These are phyloP conservation scores for Hypomecis atomaria DNA, from an alignment of 2,888 invertebrate species.

Conservation along the genomic window DNA sequence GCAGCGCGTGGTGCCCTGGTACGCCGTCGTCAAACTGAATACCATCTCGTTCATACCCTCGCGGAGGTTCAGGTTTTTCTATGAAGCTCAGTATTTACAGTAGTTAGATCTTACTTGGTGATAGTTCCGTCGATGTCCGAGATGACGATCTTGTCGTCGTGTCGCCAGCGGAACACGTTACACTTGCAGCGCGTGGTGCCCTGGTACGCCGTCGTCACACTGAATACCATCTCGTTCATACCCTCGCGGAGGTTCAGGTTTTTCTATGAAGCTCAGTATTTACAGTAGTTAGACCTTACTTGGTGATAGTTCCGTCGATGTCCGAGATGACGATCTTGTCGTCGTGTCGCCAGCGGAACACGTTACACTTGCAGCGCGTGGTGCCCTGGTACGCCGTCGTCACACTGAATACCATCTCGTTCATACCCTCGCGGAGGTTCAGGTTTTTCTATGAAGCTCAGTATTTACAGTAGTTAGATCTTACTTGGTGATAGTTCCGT, in stretches of 20 bases:
- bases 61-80: constrained; percentile 93
- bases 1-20: constrained; percentile 98
- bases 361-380: constrained; percentile 96
- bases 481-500: constrained; percentile 98
- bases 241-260: constrained; percentile 95
- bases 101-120: constrained; percentile 88
- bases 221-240: constrained; percentile 98
- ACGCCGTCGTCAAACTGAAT: constrained; percentile 99
- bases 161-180: constrained; percentile 98
- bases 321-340: constrained; percentile 99
- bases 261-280: too few species aligned
- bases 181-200: constrained; percentile 98
- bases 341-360: constrained; percentile 98
- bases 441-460: constrained; percentile 95
- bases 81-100: too few species aligned
- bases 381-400: constrained; percentile 99
- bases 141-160: constrained; percentile 98
- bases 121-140: constrained; percentile 99
- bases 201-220: constrained; percentile 99
- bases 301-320: constrained; percentile 99
- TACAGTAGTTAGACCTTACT: constrained; percentile 80
- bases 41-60: constrained; percentile 98
- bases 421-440: constrained; percentile 95
- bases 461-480: too few species aligned
- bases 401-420: constrained; percentile 98